Conservation (phyloP, 2,888 invertebrate genomes). For the Isoperla grammatica region DNA sequence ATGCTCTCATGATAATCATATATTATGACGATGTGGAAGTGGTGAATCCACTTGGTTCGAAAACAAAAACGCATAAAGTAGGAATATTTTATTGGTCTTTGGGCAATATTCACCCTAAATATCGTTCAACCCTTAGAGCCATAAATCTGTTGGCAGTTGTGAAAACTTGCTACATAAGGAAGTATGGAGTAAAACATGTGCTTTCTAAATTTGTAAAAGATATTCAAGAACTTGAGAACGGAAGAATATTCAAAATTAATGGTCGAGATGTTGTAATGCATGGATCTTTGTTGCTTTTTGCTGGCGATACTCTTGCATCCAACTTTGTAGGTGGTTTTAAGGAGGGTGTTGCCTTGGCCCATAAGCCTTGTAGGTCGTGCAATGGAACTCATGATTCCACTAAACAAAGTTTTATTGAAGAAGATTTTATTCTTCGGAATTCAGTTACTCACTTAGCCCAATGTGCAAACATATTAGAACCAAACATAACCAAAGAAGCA, state of each 20-base stretch:
- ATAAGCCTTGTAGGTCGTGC: not conserved
- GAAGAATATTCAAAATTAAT: not conserved
- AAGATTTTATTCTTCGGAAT: not conserved
- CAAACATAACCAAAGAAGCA: not conserved
- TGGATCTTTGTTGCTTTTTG: conserved; percentile 2
- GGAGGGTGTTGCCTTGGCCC: conserved; percentile 1
- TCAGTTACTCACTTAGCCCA: not conserved
- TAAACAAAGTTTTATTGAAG: conserved; percentile 1
- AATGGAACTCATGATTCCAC: not conserved
- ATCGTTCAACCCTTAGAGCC: not conserved
- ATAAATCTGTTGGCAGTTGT: conserved; percentile 1
- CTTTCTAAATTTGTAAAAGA: conserved; percentile 1
- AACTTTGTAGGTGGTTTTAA: conserved; percentile 9
- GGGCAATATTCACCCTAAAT: conserved; percentile 2
- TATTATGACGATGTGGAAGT: conserved; percentile 12
- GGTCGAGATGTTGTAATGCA: not conserved
- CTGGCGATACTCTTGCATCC: not conserved
- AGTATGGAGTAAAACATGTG: not conserved
- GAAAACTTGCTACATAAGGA: not conserved
- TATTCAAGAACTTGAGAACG: not conserved
- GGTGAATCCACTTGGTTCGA: conserved; percentile 4
- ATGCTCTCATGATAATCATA: not conserved
- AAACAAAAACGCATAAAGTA: conserved; percentile 2
- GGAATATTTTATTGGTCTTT: conserved; percentile 8
- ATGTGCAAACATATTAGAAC: not conserved